Conservation (phyloP, 2,888 invertebrate genomes). For the Penaeus monodon region DNA sequence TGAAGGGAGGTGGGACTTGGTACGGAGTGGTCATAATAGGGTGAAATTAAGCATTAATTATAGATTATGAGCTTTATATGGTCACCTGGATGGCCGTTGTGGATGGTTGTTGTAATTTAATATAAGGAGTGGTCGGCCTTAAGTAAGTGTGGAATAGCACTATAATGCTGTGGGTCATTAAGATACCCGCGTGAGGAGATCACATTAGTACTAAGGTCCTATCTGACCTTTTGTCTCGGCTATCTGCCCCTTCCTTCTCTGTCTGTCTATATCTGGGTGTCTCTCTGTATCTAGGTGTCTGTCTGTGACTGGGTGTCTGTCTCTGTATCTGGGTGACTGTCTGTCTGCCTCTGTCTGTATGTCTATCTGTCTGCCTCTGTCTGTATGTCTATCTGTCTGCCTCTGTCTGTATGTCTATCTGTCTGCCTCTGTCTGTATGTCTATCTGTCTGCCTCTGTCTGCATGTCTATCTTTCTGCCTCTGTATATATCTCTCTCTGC, state of each 20-base stretch:
- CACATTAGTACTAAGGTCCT: background rate
- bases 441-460: background rate
- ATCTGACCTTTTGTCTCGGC: too few relatives aligned
- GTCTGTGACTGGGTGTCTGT: too few relatives aligned
- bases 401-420: slow-evolving; percentile 10
- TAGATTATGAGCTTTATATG: too few relatives aligned
- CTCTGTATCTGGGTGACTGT: background rate
- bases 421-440: background rate
- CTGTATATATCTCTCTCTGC: background rate
- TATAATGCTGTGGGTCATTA: too few relatives aligned
- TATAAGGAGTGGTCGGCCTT: too few relatives aligned
- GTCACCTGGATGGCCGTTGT: too few relatives aligned
- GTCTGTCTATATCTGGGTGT: background rate
- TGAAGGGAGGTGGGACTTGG: too few relatives aligned
- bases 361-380: slow-evolving; percentile 11
- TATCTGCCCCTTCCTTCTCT: background rate
- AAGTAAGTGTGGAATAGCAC: too few relatives aligned
- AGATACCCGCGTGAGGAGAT: background rate
- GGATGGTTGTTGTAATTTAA: too few relatives aligned
- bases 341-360: slow-evolving; percentile 11
- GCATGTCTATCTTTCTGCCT: background rate
- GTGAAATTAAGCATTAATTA: too few relatives aligned
- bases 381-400: background rate
- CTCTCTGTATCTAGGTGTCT: too few relatives aligned
- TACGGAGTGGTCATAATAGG: too few relatives aligned